Percentiles rank a stretch among this genome's conserved stretches.
Evolutionary conservation across 64 coral and sea anemone species (phyloP).

Genomic region (Catalaphyllia jardinei): DNA sequence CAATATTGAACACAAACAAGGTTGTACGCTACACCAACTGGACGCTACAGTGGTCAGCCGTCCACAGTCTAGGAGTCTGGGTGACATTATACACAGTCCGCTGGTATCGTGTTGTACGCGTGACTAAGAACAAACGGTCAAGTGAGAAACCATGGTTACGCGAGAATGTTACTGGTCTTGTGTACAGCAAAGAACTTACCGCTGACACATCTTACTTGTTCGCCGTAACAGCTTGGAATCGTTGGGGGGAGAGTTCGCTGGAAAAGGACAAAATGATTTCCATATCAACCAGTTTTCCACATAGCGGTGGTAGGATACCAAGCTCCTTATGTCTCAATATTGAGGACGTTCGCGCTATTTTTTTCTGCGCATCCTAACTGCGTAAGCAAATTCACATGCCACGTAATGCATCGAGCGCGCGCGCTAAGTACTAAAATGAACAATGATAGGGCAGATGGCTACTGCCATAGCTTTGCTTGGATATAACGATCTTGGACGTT

Average conservation of each 20-base stretch:
- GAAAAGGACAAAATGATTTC: not conserved
- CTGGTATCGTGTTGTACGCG: too few species aligned
- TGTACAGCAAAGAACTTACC: not conserved
- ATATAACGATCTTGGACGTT: too few species aligned
- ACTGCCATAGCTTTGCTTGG: too few species aligned
- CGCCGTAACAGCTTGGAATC: constrained; percentile 19
- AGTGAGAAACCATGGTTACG: not conserved
- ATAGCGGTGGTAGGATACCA: too few species aligned
- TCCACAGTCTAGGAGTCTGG: not conserved
- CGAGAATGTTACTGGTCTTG: constrained; percentile 3
- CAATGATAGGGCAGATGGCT: too few species aligned
- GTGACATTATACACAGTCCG: constrained; percentile 5
- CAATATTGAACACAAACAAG: not conserved
- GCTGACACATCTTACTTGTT: not conserved
- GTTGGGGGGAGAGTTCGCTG: constrained; percentile 8
- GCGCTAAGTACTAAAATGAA: too few species aligned
- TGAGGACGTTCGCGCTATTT: too few species aligned
- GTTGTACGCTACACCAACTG: not conserved
- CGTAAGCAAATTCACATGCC: too few species aligned
- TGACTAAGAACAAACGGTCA: not conserved
- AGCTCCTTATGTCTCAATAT: too few species aligned
- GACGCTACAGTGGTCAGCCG: not conserved
- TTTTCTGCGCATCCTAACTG: too few species aligned
- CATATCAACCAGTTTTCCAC: not conserved
- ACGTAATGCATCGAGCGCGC: too few species aligned